phyloP scores from a whole-genome alignment of 2,797 vertebrate species.

The Micrastur ruficollis region DNA sequence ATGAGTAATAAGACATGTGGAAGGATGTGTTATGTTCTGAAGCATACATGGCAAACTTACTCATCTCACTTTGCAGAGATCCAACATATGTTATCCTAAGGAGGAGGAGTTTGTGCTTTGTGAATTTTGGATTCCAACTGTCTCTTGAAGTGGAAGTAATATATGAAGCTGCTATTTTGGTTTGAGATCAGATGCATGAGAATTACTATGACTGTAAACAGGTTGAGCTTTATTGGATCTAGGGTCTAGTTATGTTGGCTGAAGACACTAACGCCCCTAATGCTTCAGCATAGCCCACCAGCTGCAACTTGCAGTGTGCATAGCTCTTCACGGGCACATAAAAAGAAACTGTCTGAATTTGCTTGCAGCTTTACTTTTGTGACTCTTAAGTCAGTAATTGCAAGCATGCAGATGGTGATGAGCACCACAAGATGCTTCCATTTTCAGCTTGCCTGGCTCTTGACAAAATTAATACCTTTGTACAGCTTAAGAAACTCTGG shows the following conservation, averaged over 20 bases:
- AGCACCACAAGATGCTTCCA: not conserved
- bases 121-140: not conserved
- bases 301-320: not conserved
- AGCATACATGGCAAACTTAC: not conserved
- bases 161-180: not conserved
- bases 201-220: not conserved
- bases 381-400: not conserved
- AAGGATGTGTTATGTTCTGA: not conserved
- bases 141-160: not conserved
- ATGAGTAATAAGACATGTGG: not conserved
- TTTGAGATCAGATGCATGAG: not conserved
- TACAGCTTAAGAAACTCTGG: not conserved
- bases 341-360: not conserved
- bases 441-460: not conserved
- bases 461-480: not conserved
- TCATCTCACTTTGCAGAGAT: not conserved
- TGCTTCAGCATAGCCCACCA: not conserved
- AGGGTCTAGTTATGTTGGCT: not conserved
- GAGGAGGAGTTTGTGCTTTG: not conserved
- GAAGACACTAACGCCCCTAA: not conserved
- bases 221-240: not conserved
- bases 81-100: accelerated
- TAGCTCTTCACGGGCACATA: not conserved
- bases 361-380: not conserved
- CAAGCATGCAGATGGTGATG: not conserved